A percentile compares a stretch with the other conserved stretches of the same genome.
Conservation (phyloP, 2,113 vertebrate genomes). For the Chaenogobius annularis region DNA sequence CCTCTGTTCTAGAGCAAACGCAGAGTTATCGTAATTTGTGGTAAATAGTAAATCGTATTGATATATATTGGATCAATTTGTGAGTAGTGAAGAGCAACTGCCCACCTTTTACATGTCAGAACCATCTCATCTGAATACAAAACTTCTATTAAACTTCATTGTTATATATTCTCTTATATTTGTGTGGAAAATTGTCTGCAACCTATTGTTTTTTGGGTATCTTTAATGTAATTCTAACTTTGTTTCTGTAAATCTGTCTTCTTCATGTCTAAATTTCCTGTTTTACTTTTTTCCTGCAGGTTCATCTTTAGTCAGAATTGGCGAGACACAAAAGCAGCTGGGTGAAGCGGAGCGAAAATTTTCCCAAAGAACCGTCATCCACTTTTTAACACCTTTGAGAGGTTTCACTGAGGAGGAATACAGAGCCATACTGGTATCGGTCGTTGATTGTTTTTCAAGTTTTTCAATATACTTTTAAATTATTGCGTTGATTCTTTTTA, state of each 20-base stretch:
- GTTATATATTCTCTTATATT: background rate
- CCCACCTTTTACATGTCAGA: too few species aligned
- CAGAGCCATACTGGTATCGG: constrained; percentile 86
- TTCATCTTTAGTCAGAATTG: constrained; percentile 87
- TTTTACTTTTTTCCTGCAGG: constrained; percentile 73
- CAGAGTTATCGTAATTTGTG: too few species aligned
- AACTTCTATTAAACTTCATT: too few species aligned
- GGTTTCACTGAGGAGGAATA: constrained; percentile 91
- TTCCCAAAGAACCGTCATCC: constrained; percentile 87
- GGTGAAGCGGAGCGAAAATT: constrained; percentile 87
- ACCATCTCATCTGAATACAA: too few species aligned
- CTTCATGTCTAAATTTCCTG: background rate
- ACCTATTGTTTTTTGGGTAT: background rate
- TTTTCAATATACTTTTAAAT: background rate
- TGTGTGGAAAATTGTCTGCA: background rate
- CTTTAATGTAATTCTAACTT: background rate
- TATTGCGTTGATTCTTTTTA: background rate
- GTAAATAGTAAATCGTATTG: background rate
- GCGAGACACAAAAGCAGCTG: constrained; percentile 88
- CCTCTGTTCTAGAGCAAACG: too few species aligned
- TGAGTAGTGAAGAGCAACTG: background rate
- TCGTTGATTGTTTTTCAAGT: background rate
- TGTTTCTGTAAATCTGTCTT: background rate
- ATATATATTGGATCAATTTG: background rate
- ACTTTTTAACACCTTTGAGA: constrained; percentile 88